A percentile compares a stretch with the other conserved stretches of the same genome.
These are phyloP conservation scores for Polyommatus icarus DNA, from an alignment of 2,888 invertebrate genomes.

Conservation along the genomic window DNA sequence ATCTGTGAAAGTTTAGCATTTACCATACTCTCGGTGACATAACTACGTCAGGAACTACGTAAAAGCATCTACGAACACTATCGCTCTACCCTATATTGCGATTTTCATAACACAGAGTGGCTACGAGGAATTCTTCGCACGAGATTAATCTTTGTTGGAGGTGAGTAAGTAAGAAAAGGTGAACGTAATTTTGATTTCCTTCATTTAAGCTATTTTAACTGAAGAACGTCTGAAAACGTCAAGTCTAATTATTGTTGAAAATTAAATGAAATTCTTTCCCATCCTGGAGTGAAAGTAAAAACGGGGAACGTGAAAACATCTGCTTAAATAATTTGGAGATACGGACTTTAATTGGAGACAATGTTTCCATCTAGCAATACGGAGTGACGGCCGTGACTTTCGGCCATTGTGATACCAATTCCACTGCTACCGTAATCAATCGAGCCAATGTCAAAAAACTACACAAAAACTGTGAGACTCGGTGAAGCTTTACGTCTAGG, in stretches of 20 bases:
- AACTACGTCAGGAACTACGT: constrained; percentile 30
- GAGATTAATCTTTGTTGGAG: neutral
- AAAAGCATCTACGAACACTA: constrained; percentile 16
- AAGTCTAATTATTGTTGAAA: neutral
- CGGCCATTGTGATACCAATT: constrained; percentile 58
- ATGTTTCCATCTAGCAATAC: constrained; percentile 57
- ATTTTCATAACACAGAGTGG: constrained; percentile 6
- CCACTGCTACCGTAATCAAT: constrained; percentile 64
- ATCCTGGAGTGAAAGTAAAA: constrained; percentile 13
- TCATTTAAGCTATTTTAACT: neutral
- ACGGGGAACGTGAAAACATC: constrained; percentile 31
- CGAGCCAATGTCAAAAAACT: constrained; percentile 62
- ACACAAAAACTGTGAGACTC: constrained; percentile 65
- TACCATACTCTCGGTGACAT: constrained; percentile 35
- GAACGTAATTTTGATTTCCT: neutral
- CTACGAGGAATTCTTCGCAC: neutral
- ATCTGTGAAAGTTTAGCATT: constrained; percentile 46
- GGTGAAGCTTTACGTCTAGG: constrained; percentile 57
- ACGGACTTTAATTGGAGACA: constrained; percentile 40
- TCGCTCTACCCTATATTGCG: constrained; percentile 7
- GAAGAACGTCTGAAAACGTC: neutral
- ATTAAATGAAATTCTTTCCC: constrained; percentile 21
- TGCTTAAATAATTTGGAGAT: constrained; percentile 30
- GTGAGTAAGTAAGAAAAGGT: too few species aligned
- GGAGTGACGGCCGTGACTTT: constrained; percentile 63